These are phyloP conservation scores for Erannis defoliaria DNA, from an alignment of 2,888 invertebrate genomes.

Conservation along the genomic window DNA sequence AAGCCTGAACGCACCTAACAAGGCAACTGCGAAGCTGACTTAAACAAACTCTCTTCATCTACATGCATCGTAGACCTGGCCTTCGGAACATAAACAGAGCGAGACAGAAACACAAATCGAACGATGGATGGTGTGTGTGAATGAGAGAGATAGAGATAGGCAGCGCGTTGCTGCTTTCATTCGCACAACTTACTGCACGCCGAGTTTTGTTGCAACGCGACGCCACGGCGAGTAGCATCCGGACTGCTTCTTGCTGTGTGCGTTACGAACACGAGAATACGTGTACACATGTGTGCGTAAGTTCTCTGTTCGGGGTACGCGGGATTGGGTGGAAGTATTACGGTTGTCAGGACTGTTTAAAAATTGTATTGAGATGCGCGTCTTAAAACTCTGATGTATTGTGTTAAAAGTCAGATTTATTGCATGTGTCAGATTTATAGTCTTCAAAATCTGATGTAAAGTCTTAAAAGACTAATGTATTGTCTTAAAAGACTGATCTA, in stretches of 20 bases:
- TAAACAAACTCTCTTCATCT: constrained; percentile 21
- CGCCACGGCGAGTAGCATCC: constrained; percentile 97
- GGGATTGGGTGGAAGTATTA: constrained; percentile 52
- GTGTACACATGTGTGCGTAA: constrained; percentile 77
- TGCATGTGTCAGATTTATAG: too few species aligned
- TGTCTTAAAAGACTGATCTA: too few species aligned
- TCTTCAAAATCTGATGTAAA: too few species aligned
- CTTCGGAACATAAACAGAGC: constrained; percentile 43
- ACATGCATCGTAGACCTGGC: constrained; percentile 30
- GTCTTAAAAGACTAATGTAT: too few species aligned
- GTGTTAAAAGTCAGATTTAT: not conserved
- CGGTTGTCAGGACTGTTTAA: constrained; percentile 46
- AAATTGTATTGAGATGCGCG: not conserved
- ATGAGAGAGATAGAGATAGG: constrained; percentile 72
- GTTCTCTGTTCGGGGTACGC: constrained; percentile 38
- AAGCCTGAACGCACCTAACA: constrained; percentile 11
- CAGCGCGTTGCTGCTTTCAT: constrained; percentile 56
- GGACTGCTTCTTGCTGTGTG: constrained; percentile 88
- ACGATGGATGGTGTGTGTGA: constrained; percentile 70
- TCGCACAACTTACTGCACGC: constrained; percentile 95
- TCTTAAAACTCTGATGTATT: too few species aligned
- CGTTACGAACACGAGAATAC: constrained; percentile 66
- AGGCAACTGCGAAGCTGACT: constrained; percentile 24
- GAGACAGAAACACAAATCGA: constrained; percentile 56
- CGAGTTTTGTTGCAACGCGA: constrained; percentile 96